These are phyloP conservation scores for Eristalis arbustorum DNA, from an alignment of 2,888 invertebrate genomes.

Conservation along the genomic window DNA sequence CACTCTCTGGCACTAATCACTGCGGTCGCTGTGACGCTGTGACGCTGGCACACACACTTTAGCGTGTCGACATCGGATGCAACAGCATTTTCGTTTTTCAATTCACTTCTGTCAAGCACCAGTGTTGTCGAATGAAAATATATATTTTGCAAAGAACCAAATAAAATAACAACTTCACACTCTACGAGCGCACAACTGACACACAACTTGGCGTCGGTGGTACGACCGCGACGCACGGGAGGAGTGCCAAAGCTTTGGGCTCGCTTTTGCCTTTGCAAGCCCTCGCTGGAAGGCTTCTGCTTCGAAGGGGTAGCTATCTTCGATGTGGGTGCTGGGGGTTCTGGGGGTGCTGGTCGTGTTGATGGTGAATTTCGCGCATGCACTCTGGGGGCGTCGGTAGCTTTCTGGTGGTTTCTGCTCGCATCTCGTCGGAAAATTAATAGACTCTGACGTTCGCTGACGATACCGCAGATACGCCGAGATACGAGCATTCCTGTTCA, in stretches of 20 bases:
- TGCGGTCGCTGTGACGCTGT: neutral
- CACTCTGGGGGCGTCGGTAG: slow-evolving; percentile 18
- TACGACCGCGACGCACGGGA: neutral
- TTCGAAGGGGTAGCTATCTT: neutral
- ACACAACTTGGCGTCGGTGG: slow-evolving; percentile 49
- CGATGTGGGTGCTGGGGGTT: neutral
- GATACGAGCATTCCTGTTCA: slow-evolving; percentile 35
- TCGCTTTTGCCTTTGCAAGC: slow-evolving; percentile 15
- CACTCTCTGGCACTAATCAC: neutral
- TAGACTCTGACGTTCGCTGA: slow-evolving; percentile 47
- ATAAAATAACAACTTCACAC: slow-evolving; percentile 17
- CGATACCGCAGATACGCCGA: slow-evolving; percentile 13
- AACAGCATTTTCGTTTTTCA: slow-evolving; percentile 51
- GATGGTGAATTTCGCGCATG: slow-evolving; percentile 43
- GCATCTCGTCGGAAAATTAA: slow-evolving; percentile 23
- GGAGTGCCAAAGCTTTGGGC: slow-evolving; percentile 45
- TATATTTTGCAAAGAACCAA: neutral
- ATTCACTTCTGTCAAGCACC: slow-evolving; percentile 4
- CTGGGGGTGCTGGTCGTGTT: neutral
- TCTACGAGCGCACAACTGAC: slow-evolving; percentile 40
- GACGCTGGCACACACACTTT: neutral
- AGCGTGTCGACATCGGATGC: slow-evolving; percentile 44
- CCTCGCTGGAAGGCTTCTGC: slow-evolving; percentile 16
- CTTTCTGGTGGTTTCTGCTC: slow-evolving; percentile 35
- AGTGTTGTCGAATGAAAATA: neutral